Base-by-base conservation (phyloP, 1,140 invertebrate species). In the Drosophila ogumai region DNA sequence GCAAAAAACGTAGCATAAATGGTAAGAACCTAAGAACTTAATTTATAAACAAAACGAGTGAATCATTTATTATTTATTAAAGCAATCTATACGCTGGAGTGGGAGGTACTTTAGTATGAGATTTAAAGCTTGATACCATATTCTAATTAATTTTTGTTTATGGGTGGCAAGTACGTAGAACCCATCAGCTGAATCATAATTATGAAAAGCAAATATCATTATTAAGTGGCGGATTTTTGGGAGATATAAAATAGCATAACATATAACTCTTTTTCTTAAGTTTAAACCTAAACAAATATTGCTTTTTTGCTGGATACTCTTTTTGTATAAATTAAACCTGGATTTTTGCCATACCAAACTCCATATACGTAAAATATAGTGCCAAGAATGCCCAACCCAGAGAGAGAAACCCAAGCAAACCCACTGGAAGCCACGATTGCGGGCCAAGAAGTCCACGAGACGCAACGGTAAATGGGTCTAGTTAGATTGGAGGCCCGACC, bases 111-210 rank as follows among this genome's bases (percentile, higher is more conserved):
- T 43, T 13, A 59, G 12, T 38, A 31, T 2, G n/a, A 44, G 40
- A 52, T 52, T 52, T 52, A 34, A 1, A 3, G 3, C 3, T 3
- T 34, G 49, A 52, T 52, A 52, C 3, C 36, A 59, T 41, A 59
- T 31, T 28, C 13, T 60, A 64, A 59, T 60, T 64, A 38, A 60
- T 64, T 64, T 64, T 60, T 60, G 60, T 64, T 64, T 64, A 40
- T n/a, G 9, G 15, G 1, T 2, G 25, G 17, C 6, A 41, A 41
- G 36, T 41, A n/a, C 22, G 56, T 12, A 61, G 25, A n/a, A 40
- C 12, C 7, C 13, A 1, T 1, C 8, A 13, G 2, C 19, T 38
- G 52, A 55, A 55, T 38, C 52, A 55, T 55, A 2, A 2, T 10
- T 22, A 22, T 9, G 22, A 52, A 34, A 52, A 52, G 31, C 0